Evolutionary conservation across 2,113 vertebrate species (phyloP), one percentile per base, ranked within the genome.

Genomic region (Anoplopoma fimbria): DNA sequence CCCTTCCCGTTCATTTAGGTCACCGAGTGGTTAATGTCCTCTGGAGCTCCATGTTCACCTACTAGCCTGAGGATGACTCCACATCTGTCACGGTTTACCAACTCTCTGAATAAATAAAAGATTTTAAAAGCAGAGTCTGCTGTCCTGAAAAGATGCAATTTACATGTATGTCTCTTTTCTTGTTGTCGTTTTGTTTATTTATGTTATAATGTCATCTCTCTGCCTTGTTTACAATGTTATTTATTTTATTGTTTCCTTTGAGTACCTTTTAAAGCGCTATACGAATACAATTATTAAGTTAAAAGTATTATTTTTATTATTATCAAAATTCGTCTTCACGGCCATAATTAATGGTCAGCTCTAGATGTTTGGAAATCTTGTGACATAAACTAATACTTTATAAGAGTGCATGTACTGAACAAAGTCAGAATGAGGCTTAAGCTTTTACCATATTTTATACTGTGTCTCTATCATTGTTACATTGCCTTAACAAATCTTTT

Each of bases 31-130:
- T 40, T 38, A 77, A 81, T 45, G 49, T 9, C 49, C 47, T 57
- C 71, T 2, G 4, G 34, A 64, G 65, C 83, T 14, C 65, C 1
- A 3, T 6, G 29, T 74, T 82, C 10, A 62, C 83, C 74, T 9
- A 23, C 83, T 91, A 86, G 60, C 86, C 89, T 29, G 7, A 25
- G 57, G 58, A 62, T 81, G 83, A 90, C 88, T 68, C 71, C 71
- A 64, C 72, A 49, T 73, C 76, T 72, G 69, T 85, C 85, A 78
- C 77, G 33, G 80, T 61, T 53, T 49, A 70, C 51, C 27, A 62
- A 55, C 55, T 51, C 68, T 17, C 47, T 63, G 60, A 75, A 92
- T 90, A 88, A 88, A 88, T 81, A 91, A 85, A 84, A 10, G 77
- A 79, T 63, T 60, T 70, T 58, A 82, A 83, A 75, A 76, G 10